Conservation (phyloP, 2,888 invertebrate species). For the Caenorhabditis sinica region DNA sequence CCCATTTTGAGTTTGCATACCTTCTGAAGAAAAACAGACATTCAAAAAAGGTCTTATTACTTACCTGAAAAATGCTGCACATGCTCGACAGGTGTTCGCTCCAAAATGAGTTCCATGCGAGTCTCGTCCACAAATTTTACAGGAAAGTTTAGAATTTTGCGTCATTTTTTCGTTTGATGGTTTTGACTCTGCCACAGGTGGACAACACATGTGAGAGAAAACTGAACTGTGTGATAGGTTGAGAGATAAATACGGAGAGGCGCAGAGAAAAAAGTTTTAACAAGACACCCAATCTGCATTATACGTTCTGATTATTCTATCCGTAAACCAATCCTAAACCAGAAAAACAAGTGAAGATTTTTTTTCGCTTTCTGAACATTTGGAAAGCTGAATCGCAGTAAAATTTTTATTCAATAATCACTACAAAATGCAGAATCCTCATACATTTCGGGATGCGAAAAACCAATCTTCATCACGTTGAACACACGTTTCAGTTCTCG, state of each 20-base stretch:
- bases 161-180: too few species aligned
- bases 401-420: neutral
- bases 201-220: too few species aligned
- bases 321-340: too few species aligned
- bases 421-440: constrained; percentile 34
- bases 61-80: constrained; percentile 60
- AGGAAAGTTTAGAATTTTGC: neutral
- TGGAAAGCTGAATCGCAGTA: too few species aligned
- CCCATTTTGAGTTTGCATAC: neutral
- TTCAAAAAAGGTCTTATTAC: neutral
- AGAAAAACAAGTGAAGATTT: too few species aligned
- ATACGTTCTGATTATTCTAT: too few species aligned
- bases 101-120: constrained; percentile 66
- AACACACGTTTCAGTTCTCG: constrained; percentile 46
- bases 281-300: too few species aligned
- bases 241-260: too few species aligned
- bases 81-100: constrained; percentile 61
- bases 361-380: too few species aligned
- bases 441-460: constrained; percentile 64
- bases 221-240: too few species aligned
- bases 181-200: too few species aligned
- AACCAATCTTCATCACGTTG: constrained; percentile 64
- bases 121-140: constrained; percentile 25
- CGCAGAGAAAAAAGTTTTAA: too few species aligned
- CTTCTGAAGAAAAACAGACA: neutral